phyloP scores from a whole-genome alignment of 2,888 invertebrate species.

The Catocala fraxini region DNA sequence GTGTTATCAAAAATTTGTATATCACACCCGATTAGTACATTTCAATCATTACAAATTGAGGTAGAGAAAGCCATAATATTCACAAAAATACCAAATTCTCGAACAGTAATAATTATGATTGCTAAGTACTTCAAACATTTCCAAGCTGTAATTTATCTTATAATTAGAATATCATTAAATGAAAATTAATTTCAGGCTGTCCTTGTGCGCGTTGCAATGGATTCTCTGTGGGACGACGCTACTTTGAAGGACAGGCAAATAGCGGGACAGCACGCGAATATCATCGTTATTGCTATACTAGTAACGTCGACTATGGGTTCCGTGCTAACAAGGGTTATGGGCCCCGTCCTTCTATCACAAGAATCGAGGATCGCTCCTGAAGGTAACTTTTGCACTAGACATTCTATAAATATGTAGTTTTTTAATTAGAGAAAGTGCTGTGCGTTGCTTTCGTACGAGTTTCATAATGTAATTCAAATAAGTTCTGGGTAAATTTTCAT shows the following conservation, averaged over 20 bases:
- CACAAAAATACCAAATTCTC: no score
- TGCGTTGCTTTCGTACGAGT: background rate
- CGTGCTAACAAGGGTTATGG: constrained; percentile 72
- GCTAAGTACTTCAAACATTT: background rate
- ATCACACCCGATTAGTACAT: no score
- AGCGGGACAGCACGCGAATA: constrained; percentile 78
- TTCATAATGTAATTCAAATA: background rate
- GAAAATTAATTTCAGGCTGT: constrained; percentile 71
- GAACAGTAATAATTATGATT: background rate
- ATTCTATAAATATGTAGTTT: constrained; percentile 29
- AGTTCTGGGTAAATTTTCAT: no score
- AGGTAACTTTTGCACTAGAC: constrained; percentile 59
- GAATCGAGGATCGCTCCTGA: constrained; percentile 75
- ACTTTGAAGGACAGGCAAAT: constrained; percentile 69
- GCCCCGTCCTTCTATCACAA: constrained; percentile 76
- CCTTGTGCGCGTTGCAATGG: constrained; percentile 78
- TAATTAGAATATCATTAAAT: constrained; percentile 39
- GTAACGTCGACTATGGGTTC: constrained; percentile 79
- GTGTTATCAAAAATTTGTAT: no score
- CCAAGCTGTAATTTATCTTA: constrained; percentile 25
- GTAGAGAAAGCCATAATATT: no score
- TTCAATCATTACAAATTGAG: no score
- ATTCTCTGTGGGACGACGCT: constrained; percentile 75
- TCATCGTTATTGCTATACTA: constrained; percentile 81
- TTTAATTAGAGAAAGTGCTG: constrained; percentile 22